Conservation (phyloP, 35 echinoderm and acorn worm genomes). For the Eucidaris tribuloides region DNA sequence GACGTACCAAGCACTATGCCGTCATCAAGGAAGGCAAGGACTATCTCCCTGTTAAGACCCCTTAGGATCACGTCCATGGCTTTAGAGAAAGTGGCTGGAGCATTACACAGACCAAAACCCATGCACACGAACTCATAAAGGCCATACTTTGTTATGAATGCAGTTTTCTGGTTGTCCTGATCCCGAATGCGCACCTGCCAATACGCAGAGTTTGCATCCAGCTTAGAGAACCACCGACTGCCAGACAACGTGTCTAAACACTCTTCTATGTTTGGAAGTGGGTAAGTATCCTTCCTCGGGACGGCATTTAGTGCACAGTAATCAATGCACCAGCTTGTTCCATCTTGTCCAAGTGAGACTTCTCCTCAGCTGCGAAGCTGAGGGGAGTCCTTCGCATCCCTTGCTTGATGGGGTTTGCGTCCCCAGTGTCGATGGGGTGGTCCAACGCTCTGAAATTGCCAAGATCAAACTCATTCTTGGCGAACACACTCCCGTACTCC, state of each 20-base stretch:
- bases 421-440: constrained; percentile 40
- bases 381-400: constrained; percentile 35
- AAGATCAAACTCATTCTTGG: constrained; percentile 32
- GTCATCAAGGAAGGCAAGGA: constrained; percentile 52
- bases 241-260: constrained; percentile 42
- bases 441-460: neutral
- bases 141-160: constrained; percentile 51
- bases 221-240: constrained; percentile 57
- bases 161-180: constrained; percentile 29
- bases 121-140: constrained; percentile 24
- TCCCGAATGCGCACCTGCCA: constrained; percentile 30
- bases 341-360: constrained; percentile 1
- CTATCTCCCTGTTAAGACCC: constrained; percentile 38
- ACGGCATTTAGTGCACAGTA: neutral
- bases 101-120: constrained; percentile 32
- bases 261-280: constrained; percentile 26
- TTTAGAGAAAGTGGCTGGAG: constrained; percentile 20
- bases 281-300: constrained; percentile 33
- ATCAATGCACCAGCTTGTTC: constrained; percentile 23
- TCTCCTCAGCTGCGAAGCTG: constrained; percentile 29
- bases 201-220: constrained; percentile 49
- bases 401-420: constrained; percentile 28
- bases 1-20: constrained; percentile 9
- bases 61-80: constrained; percentile 5
- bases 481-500: constrained; percentile 41